These are phyloP conservation scores for human (Homo sapiens) DNA, from an alignment of 2,113 vertebrate genomes.

Conservation along the genomic window DNA sequence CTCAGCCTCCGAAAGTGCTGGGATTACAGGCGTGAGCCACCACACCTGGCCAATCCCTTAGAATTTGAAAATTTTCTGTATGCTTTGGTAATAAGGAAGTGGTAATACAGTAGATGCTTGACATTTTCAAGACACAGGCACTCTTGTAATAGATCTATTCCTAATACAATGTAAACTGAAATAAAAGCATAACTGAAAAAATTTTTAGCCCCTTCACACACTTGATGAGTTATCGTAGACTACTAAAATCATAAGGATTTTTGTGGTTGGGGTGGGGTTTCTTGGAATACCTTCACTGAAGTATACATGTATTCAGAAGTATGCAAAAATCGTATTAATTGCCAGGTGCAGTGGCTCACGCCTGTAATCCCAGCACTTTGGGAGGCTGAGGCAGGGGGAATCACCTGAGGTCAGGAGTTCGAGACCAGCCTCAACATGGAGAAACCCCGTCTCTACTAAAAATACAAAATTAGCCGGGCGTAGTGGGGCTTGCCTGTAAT, in stretches of 20 bases:
- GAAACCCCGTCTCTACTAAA: no score
- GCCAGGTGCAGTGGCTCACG: no score
- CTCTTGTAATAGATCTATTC: neutral
- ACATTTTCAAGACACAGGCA: neutral
- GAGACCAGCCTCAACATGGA: no score
- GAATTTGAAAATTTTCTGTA: neutral
- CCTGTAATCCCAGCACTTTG: no score
- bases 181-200: neutral
- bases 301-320: neutral
- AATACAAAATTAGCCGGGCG: no score
- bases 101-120: neutral
- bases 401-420: no score
- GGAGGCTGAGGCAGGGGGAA: no score
- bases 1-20: no score
- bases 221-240: neutral
- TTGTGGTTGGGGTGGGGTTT: neutral
- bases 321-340: neutral
- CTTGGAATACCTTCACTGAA: neutral
- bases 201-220: neutral
- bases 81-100: neutral
- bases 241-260: conserved; percentile 10
- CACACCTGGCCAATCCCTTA: neutral
- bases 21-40: no score
- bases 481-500: no score
- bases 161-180: conserved; percentile 29